Evolutionary conservation across 2,797 vertebrate genomes (phyloP).

Genomic region (Spinus olivaceus): DNA sequence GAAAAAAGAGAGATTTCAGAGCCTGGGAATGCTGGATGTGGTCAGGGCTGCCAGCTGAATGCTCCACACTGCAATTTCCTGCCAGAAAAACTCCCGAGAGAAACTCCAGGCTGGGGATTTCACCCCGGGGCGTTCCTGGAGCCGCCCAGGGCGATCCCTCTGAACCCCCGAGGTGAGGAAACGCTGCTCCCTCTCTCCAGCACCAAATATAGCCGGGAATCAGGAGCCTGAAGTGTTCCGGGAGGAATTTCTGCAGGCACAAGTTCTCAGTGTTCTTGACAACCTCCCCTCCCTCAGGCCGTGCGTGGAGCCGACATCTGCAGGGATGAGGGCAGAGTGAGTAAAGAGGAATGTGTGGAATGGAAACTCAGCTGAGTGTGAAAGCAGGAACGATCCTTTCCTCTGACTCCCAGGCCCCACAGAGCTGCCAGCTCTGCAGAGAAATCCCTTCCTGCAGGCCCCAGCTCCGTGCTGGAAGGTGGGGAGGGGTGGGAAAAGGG

Average conservation of each 20-base stretch:
- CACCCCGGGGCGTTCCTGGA: neutral
- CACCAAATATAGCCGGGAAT: neutral
- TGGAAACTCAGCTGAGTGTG: constrained; percentile 20
- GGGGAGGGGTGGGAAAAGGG: neutral
- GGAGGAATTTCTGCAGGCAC: neutral
- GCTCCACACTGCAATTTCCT: neutral
- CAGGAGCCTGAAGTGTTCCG: neutral
- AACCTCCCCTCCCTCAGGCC: neutral
- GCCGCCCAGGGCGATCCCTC: fast-evolving
- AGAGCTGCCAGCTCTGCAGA: fast-evolving
- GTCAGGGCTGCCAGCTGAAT: neutral
- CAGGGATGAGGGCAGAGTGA: neutral
- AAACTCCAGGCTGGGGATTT: neutral
- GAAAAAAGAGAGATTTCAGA: neutral
- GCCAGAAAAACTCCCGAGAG: neutral
- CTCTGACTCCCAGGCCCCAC: fast-evolving
- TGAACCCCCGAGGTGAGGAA: neutral
- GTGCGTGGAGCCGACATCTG: neutral
- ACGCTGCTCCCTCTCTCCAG: neutral
- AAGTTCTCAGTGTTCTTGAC: neutral
- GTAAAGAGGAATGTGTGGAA: neutral
- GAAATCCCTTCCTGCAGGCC: neutral
- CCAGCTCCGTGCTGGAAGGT: fast-evolving
- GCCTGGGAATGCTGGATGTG: neutral
- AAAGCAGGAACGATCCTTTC: neutral